phyloP scores from a whole-genome alignment of 2,113 vertebrate species.

The Cheirogaleus medius region DNA sequence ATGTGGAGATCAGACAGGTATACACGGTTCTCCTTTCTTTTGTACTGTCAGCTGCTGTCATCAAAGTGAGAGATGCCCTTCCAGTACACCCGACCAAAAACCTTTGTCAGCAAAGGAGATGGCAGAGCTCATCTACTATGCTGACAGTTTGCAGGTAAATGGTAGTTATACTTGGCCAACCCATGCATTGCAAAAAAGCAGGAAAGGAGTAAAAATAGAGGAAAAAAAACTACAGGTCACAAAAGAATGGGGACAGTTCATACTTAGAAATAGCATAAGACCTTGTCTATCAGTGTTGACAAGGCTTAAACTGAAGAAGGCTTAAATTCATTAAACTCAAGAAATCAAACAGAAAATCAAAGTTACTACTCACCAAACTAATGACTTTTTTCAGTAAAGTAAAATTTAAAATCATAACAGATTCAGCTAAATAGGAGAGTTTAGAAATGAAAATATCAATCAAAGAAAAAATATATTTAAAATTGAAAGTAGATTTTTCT shows the following conservation, averaged over 20 bases:
- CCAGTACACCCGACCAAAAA: not conserved
- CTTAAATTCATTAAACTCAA: not conserved
- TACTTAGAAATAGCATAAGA: not conserved
- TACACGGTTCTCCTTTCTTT: not conserved
- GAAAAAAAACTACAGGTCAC: not conserved
- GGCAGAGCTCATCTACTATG: not conserved
- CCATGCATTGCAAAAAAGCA: not conserved
- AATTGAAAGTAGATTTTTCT: not conserved
- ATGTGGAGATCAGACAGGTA: not conserved
- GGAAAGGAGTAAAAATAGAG: not conserved
- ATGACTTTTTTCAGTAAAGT: not conserved
- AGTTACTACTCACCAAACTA: not conserved
- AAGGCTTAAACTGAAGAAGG: not conserved
- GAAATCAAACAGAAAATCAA: not conserved
- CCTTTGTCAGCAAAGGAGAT: not conserved
- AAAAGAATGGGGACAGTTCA: not conserved
- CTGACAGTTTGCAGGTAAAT: slow-evolving; percentile 26
- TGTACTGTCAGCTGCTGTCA: not conserved
- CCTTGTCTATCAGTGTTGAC: not conserved
- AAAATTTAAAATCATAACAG: not conserved
- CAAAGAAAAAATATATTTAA: not conserved
- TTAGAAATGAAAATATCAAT: not conserved
- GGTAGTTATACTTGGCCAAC: not conserved
- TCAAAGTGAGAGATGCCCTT: not conserved
- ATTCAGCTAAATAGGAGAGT: not conserved